Evolutionary conservation across 2,888 invertebrate genomes (phyloP), one percentile per base, ranked within the genome.

Genomic region (Ypsolopha sequella): DNA sequence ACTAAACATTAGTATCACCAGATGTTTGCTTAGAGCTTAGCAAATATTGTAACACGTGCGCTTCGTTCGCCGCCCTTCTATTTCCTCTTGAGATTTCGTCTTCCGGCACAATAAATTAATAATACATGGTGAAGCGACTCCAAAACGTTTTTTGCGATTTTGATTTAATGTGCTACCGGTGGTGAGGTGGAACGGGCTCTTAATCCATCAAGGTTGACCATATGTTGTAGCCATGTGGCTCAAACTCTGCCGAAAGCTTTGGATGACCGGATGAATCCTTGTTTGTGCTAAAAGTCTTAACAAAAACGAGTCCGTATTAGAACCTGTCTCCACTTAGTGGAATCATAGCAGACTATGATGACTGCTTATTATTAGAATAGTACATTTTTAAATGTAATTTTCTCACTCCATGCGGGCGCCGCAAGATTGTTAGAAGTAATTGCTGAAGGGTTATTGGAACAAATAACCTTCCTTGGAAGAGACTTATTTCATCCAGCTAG

Each of bases 21-120:
- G 73, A 79, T 81, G 84, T 80, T 81, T 79, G 74, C 68, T 70
- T 64, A 70, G 68, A 71, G 73, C 74, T 77, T 70, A 73, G 84
- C 80, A 86, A 86, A 86, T 85, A 86, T 86, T 86, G 78, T 84
- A 84, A 84, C 86, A 85, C 86, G 85, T 86, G 86, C 84, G 84
- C 76, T 57, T 61, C 63, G 70, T 69, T 69, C 68, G 62, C 63
- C 70, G 75, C 78, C 77, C 79, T 76, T 76, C 76, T 80, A 80
- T 81, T 84, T 85, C 85, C 82, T 84, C 78, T 81, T 70, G 75
- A 84, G 82, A 84, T 85, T 82, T 84, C 73, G 80, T 82, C 85
- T 86, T 86, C 86, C 86, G 86, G 84, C 73, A 73, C 68, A 73
- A 77, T 76, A 81, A 80, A 81, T 82, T 84, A 80, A 80, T 78